Conservation (phyloP, 2,113 vertebrate species). For the Dasyornis broadbenti region DNA sequence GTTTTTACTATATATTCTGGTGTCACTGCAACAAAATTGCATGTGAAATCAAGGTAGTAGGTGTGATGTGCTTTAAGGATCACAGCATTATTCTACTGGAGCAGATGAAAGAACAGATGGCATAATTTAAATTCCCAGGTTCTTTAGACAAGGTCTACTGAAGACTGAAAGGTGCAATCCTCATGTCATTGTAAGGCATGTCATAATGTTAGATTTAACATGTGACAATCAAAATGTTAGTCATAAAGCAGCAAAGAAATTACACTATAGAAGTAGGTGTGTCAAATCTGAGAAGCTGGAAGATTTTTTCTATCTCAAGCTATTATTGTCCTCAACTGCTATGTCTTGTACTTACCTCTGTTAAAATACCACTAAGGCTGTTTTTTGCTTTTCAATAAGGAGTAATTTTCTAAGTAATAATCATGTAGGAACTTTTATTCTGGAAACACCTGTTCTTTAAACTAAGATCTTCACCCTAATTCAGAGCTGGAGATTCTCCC, state of each 20-base stretch:
- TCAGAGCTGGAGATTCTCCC: neutral
- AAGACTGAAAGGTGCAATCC: neutral
- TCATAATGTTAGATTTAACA: neutral
- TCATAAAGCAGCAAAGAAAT: neutral
- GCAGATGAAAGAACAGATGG: neutral
- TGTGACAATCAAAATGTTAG: neutral
- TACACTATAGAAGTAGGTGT: neutral
- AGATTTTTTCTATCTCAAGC: neutral
- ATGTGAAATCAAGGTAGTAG: neutral
- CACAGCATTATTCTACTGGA: neutral
- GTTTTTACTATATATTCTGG: neutral
- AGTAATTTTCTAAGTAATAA: neutral
- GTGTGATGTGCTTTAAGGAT: neutral
- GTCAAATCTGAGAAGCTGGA: neutral
- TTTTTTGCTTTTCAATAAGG: neutral
- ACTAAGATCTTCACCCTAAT: neutral
- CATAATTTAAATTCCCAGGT: neutral
- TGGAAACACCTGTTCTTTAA: neutral
- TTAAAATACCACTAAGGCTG: neutral
- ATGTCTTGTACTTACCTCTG: neutral
- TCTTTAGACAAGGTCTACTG: neutral
- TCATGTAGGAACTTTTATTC: neutral
- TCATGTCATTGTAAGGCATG: neutral
- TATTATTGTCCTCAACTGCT: neutral
- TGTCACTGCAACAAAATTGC: neutral